Percentiles rank a stretch among this genome's conserved stretches.
Evolutionary conservation across 2,888 invertebrate species (phyloP).

Genomic region (Stenolophus ochropezus): DNA sequence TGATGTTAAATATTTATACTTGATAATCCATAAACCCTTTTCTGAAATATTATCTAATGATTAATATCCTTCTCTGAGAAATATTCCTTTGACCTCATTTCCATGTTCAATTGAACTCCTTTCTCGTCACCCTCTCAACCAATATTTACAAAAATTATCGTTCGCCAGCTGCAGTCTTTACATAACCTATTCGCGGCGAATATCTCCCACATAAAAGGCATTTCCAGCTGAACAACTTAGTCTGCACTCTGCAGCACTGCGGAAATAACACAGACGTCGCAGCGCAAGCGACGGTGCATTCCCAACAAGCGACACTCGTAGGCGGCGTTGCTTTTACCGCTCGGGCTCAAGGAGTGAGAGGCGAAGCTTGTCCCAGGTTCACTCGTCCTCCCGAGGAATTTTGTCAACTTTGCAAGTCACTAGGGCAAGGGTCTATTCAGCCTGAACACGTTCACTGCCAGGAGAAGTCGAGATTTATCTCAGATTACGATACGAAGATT

Average conservation of each 20-base stretch:
- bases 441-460: too few relatives aligned
- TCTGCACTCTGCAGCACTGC: background rate
- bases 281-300: slow-evolving; percentile 3
- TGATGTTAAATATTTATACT: too few relatives aligned
- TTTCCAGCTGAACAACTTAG: background rate
- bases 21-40: too few relatives aligned
- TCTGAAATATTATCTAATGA: too few relatives aligned
- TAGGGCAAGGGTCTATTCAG: too few relatives aligned
- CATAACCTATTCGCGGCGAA: slow-evolving; percentile 4
- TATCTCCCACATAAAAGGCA: background rate
- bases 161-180: slow-evolving; percentile 1
- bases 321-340: slow-evolving; percentile 1
- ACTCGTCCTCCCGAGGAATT: background rate
- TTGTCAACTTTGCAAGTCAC: background rate
- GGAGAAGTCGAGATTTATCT: too few relatives aligned
- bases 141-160: slow-evolving; percentile 23
- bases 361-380: background rate
- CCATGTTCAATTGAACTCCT: background rate
- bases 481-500: too few relatives aligned
- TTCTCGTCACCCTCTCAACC: background rate
- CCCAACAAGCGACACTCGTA: slow-evolving; percentile 1
- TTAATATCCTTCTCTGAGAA: too few relatives aligned
- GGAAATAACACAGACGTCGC: slow-evolving; percentile 16
- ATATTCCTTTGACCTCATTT: too few relatives aligned
- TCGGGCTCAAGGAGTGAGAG: background rate